Conservation (phyloP, 37 sponge, comb jelly and placozoan genomes). For the Spongilla lacustris region DNA sequence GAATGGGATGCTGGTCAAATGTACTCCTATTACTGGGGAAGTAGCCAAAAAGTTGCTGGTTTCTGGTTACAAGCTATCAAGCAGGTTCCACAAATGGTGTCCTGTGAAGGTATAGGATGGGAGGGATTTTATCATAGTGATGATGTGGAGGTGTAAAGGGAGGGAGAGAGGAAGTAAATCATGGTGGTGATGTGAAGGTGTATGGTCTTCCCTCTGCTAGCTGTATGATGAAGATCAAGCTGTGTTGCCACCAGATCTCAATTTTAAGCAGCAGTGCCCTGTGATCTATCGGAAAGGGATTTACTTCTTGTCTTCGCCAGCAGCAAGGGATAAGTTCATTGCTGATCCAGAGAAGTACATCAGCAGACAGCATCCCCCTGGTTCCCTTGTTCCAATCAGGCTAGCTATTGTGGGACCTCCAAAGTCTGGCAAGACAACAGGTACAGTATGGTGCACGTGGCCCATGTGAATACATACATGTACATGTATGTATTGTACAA, state of each 20-base stretch:
- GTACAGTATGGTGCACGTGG: slow-evolving; percentile 36
- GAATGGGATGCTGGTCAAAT: slow-evolving; percentile 76
- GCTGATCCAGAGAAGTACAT: slow-evolving; percentile 78
- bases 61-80: slow-evolving; percentile 85
- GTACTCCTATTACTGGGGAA: slow-evolving; percentile 49
- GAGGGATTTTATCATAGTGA: background rate
- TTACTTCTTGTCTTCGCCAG: slow-evolving; percentile 67
- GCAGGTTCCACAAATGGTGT: slow-evolving; percentile 85
- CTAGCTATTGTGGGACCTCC: slow-evolving; percentile 92
- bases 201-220: background rate
- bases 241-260: slow-evolving; percentile 23
- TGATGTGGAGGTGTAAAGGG: background rate
- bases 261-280: slow-evolving; percentile 48
- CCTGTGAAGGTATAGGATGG: slow-evolving; percentile 85
- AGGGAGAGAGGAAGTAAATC: background rate
- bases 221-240: slow-evolving; percentile 4
- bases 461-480: background rate
- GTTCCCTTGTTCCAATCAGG: slow-evolving; percentile 67
- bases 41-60: slow-evolving; percentile 77
- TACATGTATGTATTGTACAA: background rate
- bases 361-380: slow-evolving; percentile 54
- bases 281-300: slow-evolving; percentile 72
- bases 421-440: slow-evolving; percentile 92
- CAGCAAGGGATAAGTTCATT: slow-evolving; percentile 66
- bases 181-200: background rate